Conservation (phyloP, 2,797 vertebrate genomes). For the Tinamus major region DNA sequence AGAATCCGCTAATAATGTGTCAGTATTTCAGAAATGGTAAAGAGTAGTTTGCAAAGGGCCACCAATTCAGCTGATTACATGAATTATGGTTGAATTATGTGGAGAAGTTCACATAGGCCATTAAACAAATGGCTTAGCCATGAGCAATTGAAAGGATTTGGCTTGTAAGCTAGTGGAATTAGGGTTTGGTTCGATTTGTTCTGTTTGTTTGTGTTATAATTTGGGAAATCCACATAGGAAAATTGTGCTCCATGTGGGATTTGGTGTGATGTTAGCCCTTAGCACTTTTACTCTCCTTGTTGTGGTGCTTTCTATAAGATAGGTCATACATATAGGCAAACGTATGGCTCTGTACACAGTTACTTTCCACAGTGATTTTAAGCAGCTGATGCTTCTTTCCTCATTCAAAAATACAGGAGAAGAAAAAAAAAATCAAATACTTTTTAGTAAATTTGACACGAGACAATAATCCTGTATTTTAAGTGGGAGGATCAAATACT, state of each 20-base stretch:
- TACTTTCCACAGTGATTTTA: constrained; percentile 32
- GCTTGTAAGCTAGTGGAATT: background rate
- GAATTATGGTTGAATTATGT: background rate
- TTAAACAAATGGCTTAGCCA: background rate
- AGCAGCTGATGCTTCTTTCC: background rate
- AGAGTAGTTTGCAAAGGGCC: background rate
- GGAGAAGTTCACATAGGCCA: background rate
- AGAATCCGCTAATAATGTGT: background rate
- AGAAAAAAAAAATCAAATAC: background rate
- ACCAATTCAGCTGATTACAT: background rate
- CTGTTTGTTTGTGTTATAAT: background rate
- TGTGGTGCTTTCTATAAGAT: constrained; percentile 5
- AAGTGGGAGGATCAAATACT: background rate
- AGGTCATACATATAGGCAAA: background rate
- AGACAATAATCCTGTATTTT: background rate
- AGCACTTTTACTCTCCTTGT: background rate
- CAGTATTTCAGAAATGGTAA: constrained; percentile 15
- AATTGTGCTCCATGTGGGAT: background rate
- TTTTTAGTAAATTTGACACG: background rate
- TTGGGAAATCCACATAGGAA: background rate
- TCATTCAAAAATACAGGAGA: background rate
- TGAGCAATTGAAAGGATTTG: background rate
- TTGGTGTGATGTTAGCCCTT: constrained; percentile 34
- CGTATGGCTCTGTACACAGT: background rate
- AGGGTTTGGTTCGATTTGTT: background rate